phyloP scores from a whole-genome alignment of 2,797 vertebrate species.

The Epinephelus malabaricus region DNA sequence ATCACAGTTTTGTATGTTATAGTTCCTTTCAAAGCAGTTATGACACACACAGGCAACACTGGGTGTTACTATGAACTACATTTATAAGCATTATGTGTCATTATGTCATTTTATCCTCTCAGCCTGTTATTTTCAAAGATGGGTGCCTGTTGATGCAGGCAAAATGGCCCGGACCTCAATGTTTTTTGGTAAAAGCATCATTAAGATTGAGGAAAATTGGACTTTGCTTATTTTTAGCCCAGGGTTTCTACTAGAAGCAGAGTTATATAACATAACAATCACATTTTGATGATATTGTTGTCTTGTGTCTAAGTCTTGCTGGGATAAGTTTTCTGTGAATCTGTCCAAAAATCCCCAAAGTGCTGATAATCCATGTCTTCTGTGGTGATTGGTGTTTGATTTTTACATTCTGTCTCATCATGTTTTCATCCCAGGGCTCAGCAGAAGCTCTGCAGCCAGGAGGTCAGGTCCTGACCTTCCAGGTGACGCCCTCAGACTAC shows the following conservation, averaged over 20 bases:
- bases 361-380: neutral
- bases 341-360: no score
- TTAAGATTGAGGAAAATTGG: neutral
- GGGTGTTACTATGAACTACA: neutral
- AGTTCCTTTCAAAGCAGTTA: neutral
- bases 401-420: neutral
- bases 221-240: neutral
- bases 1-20: neutral
- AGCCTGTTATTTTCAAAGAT: constrained; percentile 10
- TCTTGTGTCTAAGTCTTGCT: neutral
- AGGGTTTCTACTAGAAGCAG: neutral
- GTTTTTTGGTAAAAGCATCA: constrained; percentile 14
- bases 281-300: neutral
- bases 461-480: constrained; percentile 88
- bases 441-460: constrained; percentile 42
- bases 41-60: neutral
- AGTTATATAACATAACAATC: neutral
- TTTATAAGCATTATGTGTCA: constrained; percentile 32
- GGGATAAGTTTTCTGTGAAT: neutral
- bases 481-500: constrained; percentile 95
- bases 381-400: neutral
- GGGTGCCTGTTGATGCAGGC: neutral
- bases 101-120: constrained; percentile 22
- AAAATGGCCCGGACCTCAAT: constrained; percentile 16
- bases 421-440: constrained; percentile 58